phyloP scores from a whole-genome alignment of 2,113 vertebrate species.

The Capreolus pygargus region DNA sequence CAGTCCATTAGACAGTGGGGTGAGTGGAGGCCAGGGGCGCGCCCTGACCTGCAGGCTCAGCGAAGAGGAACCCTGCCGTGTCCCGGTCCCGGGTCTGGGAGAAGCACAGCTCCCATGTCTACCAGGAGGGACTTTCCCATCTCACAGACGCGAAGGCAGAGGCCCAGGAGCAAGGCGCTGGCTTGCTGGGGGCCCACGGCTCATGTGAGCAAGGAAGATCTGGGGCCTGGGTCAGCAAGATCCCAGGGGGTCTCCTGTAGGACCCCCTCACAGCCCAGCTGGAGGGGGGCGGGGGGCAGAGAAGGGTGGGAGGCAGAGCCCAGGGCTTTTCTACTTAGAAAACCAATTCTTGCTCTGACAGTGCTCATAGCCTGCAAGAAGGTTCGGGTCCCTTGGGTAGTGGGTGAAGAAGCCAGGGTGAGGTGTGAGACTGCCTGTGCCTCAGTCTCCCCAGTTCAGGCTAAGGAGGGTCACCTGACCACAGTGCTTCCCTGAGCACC shows the following conservation, averaged over 20 bases:
- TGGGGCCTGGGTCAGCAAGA: too few species aligned
- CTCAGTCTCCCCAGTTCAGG: background rate
- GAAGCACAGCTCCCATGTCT: background rate
- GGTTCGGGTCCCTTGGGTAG: background rate
- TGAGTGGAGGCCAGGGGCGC: background rate
- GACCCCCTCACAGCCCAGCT: accelerated
- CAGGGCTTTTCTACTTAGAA: background rate
- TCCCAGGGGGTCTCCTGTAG: background rate
- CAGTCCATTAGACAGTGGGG: background rate
- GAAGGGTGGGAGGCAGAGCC: background rate
- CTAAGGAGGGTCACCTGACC: background rate
- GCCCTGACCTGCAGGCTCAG: background rate
- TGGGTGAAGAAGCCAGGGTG: background rate
- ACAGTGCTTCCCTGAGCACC: background rate
- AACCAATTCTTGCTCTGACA: too few species aligned
- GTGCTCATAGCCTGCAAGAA: background rate
- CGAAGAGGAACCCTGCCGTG: background rate
- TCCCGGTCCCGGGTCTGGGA: background rate
- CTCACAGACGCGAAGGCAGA: background rate
- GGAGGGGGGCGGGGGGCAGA: background rate
- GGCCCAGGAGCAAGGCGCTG: background rate
- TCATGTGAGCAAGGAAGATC: background rate
- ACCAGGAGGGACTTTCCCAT: background rate
- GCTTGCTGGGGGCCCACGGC: background rate
- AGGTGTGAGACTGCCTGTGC: too few species aligned